Evolutionary conservation across 2,113 vertebrate species (phyloP).

Genomic region (Percopsis transmontana): DNA sequence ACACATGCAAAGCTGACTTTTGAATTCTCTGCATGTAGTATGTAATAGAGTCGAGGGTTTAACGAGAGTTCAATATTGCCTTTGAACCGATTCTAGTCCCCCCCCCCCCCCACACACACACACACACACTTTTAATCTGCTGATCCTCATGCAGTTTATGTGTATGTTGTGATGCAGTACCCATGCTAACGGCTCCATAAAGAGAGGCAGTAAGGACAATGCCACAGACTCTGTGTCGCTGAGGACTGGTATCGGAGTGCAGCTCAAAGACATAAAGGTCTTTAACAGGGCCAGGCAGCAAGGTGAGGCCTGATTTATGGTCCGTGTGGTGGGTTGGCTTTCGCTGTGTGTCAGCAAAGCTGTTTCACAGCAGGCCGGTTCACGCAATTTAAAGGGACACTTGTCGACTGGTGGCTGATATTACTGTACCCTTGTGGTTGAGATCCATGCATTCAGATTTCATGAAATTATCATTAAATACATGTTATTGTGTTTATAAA

Average conservation of each 20-base stretch:
- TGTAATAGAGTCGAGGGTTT: too few species aligned
- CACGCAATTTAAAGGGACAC: too few species aligned
- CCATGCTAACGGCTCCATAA: constrained; percentile 96
- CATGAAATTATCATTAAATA: background rate
- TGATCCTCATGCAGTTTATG: background rate
- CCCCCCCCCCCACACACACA: too few species aligned
- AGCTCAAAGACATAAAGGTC: constrained; percentile 98
- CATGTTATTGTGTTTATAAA: background rate
- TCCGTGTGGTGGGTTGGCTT: background rate
- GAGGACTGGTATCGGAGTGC: constrained; percentile 92
- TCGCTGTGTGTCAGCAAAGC: background rate
- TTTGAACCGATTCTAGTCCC: too few species aligned
- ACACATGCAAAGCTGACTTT: constrained; percentile 4
- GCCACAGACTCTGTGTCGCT: constrained; percentile 92
- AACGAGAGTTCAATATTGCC: too few species aligned
- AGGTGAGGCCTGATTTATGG: constrained; percentile 68
- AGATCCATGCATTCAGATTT: background rate
- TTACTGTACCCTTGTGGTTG: too few species aligned
- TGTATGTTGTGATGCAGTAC: constrained; percentile 77
- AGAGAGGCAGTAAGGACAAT: constrained; percentile 93
- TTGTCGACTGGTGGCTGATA: too few species aligned
- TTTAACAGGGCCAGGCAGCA: constrained; percentile 94
- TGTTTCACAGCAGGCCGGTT: background rate
- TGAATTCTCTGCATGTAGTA: background rate
- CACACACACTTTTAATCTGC: too few species aligned